Evolutionary conservation across 1,140 invertebrate species (phyloP), one percentile per base, ranked within the genome.

Genomic region (Pogonus chalceus): DNA sequence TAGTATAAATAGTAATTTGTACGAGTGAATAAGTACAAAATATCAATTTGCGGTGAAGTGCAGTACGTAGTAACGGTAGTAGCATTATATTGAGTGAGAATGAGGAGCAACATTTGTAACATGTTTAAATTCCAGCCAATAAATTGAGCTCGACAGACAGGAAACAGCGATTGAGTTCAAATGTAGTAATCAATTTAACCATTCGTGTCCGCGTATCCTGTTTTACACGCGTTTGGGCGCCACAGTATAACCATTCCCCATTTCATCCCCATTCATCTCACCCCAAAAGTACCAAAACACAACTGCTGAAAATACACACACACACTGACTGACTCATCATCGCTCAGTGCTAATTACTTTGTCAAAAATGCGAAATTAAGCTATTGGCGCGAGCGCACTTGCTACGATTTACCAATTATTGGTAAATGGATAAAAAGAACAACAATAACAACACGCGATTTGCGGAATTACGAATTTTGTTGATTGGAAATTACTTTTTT

Each of bases 171-270:
- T 61, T 57, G 57, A 56, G 57, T 61, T 58, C 59, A 61, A 61
- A 59, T 58, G 59, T 55, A 51, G 57, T 58, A 61, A 61, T 61
- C 59, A 61, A 61, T 61, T 61, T 55, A 51, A 53, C 53, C 57
- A 53, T 58, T 54, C 54, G 49, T 56, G 57, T 51, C 54, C 57
- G 55, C 57, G 55, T 56, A 7, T 31, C 7, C 14, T 31, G 26
- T 31, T 55, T 58, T 55, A 58, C 54, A 52, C 50, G 43, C 52
- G 57, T 58, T 55, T 58, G 7, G 26, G 26, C 26, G 14, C 37
- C 9, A 7, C 18, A 9, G 7, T 16, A 31, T 14, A 31, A 9
- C 37, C 18, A 43, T 10, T 16, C 4, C 37, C 18, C 9, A 9
- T 3, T 12, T 16, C 37, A 9, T 16, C 37, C 37, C 37, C 26